Conservation (phyloP, 2,113 vertebrate species). For the Ctenomys sociabilis region DNA sequence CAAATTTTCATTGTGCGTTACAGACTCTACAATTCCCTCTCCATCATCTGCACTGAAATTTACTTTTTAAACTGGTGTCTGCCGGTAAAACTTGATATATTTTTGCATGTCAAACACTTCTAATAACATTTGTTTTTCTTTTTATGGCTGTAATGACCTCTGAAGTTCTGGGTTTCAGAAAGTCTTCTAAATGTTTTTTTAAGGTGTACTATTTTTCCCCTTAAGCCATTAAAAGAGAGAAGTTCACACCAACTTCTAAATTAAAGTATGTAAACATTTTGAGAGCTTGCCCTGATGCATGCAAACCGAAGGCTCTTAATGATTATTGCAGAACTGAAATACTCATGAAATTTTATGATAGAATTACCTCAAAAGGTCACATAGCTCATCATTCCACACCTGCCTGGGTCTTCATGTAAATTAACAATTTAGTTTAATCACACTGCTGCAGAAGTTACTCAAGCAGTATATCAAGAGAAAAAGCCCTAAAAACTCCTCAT, state of each 20-base stretch:
- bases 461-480: neutral
- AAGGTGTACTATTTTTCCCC: neutral
- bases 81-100: neutral
- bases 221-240: neutral
- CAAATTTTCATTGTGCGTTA: neutral
- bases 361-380: neutral
- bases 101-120: conserved; percentile 1
- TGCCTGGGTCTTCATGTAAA: neutral
- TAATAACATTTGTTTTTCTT: neutral
- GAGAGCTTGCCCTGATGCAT: neutral
- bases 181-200: neutral
- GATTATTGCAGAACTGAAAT: neutral
- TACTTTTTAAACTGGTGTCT: neutral
- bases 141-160: neutral
- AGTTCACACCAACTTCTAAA: neutral
- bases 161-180: neutral
- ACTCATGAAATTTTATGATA: neutral
- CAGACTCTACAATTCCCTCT: neutral
- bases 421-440: neutral
- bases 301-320: neutral
- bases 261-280: neutral
- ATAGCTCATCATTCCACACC: neutral
- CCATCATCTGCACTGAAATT: neutral
- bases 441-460: neutral
- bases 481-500: neutral